phyloP scores from a whole-genome alignment of 2,113 vertebrate genomes.

The Amphilophus citrinellus region DNA sequence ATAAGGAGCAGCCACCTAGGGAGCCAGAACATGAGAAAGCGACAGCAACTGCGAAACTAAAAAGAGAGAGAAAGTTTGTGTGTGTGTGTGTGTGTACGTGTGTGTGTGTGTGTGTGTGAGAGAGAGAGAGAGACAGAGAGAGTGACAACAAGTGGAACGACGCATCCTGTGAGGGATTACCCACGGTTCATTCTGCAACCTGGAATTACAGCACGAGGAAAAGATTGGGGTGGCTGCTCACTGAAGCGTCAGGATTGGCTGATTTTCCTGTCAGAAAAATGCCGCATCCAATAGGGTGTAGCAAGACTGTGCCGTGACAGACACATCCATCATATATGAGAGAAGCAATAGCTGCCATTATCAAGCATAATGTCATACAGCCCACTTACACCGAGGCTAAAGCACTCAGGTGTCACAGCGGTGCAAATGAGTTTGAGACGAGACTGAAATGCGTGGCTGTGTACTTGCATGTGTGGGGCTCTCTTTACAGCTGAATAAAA shows the following conservation, averaged over 20 bases:
- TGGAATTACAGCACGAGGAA: constrained; percentile 64
- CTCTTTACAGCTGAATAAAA: not conserved
- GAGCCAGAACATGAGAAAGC: constrained; percentile 45
- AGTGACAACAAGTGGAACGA: constrained; percentile 48
- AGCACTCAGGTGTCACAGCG: constrained; percentile 58
- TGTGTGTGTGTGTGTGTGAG: not conserved
- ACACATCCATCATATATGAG: constrained; percentile 68
- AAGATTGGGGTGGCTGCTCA: constrained; percentile 66
- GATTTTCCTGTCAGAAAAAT: constrained; percentile 69
- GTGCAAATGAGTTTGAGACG: constrained; percentile 45
- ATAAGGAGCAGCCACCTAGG: constrained; percentile 53
- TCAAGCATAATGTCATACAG: constrained; percentile 66
- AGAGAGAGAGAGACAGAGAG: constrained; percentile 11
- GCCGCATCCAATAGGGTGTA: constrained; percentile 63
- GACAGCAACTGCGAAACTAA: constrained; percentile 26
- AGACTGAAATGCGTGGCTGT: not conserved
- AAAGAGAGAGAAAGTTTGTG: not conserved
- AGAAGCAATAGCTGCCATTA: constrained; percentile 57
- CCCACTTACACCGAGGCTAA: constrained; percentile 55
- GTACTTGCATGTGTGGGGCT: not conserved
- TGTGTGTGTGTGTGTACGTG: not conserved
- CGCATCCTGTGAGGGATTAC: constrained; percentile 58
- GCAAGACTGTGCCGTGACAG: constrained; percentile 48
- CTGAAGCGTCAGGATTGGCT: constrained; percentile 66
- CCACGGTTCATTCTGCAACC: constrained; percentile 57